Conservation (phyloP, 2,113 vertebrate species). For the Chrysochloris asiatica region DNA sequence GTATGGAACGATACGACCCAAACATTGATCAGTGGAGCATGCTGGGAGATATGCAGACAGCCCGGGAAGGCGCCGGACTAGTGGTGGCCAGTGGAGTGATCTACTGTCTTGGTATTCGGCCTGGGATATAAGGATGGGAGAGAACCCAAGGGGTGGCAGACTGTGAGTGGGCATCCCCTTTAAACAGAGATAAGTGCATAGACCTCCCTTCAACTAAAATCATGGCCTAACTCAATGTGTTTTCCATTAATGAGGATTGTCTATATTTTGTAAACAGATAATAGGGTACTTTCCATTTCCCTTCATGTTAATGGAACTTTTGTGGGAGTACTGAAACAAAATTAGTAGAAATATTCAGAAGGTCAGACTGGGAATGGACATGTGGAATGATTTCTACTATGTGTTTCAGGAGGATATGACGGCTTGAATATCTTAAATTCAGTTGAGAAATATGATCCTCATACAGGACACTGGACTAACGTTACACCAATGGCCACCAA, state of each 20-base stretch:
- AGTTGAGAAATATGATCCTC: slow-evolving; percentile 97
- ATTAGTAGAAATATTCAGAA: neutral
- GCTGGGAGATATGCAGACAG: slow-evolving; percentile 99
- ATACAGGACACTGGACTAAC: slow-evolving; percentile 98
- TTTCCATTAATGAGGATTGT: neutral
- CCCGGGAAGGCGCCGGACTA: slow-evolving; percentile 96
- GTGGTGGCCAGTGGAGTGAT: slow-evolving; percentile 97
- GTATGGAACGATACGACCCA: slow-evolving; percentile 98
- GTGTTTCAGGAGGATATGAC: slow-evolving; percentile 94
- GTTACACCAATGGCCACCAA: slow-evolving; percentile 99
- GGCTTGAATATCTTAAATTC: slow-evolving; percentile 98
- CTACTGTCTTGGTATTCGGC: slow-evolving; percentile 94
- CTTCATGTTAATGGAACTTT: neutral
- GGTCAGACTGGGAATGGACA: neutral
- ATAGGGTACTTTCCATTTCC: neutral
- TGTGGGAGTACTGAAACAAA: neutral
- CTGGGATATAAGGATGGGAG: neutral
- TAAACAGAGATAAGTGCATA: neutral
- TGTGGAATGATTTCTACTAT: neutral
- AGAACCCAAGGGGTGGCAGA: neutral
- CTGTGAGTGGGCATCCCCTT: neutral
- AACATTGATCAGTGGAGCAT: slow-evolving; percentile 99
- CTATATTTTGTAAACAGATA: neutral
- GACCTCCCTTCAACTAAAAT: neutral
- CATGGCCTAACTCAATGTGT: neutral